A percentile compares a stretch with the other conserved stretches of the same genome.
phyloP scores from a whole-genome alignment of 2,113 vertebrate species.

The Peromyscus californicus region DNA sequence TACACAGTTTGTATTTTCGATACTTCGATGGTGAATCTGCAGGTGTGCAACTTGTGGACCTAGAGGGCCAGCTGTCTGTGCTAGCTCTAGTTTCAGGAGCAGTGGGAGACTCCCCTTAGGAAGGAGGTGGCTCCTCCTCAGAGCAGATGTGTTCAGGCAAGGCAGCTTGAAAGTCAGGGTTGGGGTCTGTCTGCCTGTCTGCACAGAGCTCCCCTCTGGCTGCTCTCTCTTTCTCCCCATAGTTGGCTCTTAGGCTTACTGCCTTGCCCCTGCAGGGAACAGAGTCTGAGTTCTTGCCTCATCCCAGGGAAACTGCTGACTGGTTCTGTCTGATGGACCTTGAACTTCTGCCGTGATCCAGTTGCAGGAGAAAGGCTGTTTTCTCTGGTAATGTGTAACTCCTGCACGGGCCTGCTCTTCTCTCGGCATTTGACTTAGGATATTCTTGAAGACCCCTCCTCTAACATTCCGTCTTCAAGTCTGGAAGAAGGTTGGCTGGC shows the following conservation, averaged over 20 bases:
- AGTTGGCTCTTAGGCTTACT: background rate
- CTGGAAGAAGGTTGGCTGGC: background rate
- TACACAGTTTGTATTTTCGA: background rate
- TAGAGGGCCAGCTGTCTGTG: background rate
- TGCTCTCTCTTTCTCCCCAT: accelerated
- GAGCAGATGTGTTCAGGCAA: too few relatives aligned
- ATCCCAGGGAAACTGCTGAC: background rate
- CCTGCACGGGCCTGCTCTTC: background rate
- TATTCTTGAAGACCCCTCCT: background rate
- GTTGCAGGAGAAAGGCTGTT: background rate
- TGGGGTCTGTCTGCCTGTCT: background rate
- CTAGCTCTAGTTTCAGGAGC: too few relatives aligned
- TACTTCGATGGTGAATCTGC: background rate
- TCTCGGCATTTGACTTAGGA: background rate
- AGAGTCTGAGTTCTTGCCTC: background rate
- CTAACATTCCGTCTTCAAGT: background rate
- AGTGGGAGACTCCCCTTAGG: accelerated
- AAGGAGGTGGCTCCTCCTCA: background rate
- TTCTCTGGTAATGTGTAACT: background rate
- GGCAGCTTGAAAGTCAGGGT: too few relatives aligned
- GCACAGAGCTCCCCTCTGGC: background rate
- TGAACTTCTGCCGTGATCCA: background rate
- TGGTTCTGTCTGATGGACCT: background rate
- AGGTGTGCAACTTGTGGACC: background rate
- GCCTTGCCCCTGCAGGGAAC: accelerated